Conservation (phyloP, 53 echinoderm and acorn worm genomes). For the Pentamera pediparva region DNA sequence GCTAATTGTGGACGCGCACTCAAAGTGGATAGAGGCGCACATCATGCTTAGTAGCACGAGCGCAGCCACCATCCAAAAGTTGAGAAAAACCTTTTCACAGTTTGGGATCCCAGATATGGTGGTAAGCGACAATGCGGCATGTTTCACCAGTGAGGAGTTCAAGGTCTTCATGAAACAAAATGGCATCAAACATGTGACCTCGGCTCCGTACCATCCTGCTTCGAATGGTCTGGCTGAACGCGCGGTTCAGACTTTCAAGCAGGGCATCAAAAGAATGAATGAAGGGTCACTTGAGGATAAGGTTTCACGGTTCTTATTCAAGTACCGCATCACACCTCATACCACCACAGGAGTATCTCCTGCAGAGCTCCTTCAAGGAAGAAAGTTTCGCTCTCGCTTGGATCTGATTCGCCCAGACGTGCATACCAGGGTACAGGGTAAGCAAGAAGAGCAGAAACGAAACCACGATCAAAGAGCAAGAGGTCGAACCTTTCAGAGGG, state of each 20-base stretch:
- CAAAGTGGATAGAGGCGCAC: background rate
- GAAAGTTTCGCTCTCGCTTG: background rate
- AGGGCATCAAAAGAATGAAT: background rate
- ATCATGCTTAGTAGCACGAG: background rate
- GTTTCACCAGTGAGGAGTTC: conserved; percentile 3
- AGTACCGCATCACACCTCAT: conserved; percentile 12
- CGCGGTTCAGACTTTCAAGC: conserved; percentile 19
- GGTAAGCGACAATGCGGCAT: conserved; percentile 14
- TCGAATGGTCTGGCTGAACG: conserved; percentile 25
- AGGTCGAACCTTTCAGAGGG: background rate
- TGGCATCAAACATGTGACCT: conserved; percentile 7
- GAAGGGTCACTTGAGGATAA: background rate
- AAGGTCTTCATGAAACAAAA: background rate
- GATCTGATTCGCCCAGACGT: background rate
- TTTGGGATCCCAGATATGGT: background rate
- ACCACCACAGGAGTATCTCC: conserved; percentile 11
- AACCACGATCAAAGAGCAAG: background rate
- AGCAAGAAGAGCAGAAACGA: background rate
- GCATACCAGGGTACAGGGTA: background rate
- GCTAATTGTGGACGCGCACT: conserved; percentile 7
- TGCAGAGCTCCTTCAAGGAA: background rate
- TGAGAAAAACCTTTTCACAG: background rate
- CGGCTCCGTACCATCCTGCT: conserved; percentile 13
- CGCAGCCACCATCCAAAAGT: background rate
- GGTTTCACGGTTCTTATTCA: background rate